A percentile compares a stretch with the other conserved stretches of the same genome.
phyloP scores from a whole-genome alignment of 2,888 invertebrate species.

The Hofmannophila pseudospretella region DNA sequence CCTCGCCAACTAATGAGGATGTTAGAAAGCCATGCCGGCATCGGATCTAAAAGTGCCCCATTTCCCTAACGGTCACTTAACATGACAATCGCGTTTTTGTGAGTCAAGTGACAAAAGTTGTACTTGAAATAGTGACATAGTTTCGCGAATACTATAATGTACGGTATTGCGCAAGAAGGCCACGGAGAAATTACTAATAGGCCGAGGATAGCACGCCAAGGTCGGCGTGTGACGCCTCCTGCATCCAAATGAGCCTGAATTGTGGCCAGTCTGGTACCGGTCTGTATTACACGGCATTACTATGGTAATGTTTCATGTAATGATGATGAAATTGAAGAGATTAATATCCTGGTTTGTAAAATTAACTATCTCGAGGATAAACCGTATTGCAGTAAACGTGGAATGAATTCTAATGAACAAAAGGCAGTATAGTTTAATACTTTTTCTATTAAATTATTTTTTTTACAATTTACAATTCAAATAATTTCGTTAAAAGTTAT shows the following conservation, averaged over 20 bases:
- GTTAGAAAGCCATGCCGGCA: no score
- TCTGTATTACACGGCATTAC: neutral
- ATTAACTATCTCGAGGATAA: neutral
- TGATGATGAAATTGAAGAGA: neutral
- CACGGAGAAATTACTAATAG: constrained; percentile 68
- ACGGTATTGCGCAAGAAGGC: constrained; percentile 51
- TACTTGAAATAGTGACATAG: constrained; percentile 73
- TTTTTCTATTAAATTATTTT: no score
- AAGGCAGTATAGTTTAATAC: no score
- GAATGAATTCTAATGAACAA: no score
- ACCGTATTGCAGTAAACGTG: no score
- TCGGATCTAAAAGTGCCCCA: constrained; percentile 4
- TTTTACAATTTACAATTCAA: no score
- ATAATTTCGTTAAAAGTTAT: no score
- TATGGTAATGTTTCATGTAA: neutral
- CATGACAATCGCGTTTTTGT: constrained; percentile 18
- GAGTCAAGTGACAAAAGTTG: constrained; percentile 35
- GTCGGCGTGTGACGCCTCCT: constrained; percentile 37
- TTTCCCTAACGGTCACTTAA: constrained; percentile 11
- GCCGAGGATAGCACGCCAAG: constrained; percentile 58
- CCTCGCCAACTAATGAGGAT: no score
- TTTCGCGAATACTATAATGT: constrained; percentile 58
- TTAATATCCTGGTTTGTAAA: neutral
- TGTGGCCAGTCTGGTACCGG: constrained; percentile 4
- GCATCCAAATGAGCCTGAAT: constrained; percentile 48